Evolutionary conservation across 2,113 vertebrate genomes (phyloP), one percentile per base, ranked within the genome.

Genomic region (Melozone crissalis): DNA sequence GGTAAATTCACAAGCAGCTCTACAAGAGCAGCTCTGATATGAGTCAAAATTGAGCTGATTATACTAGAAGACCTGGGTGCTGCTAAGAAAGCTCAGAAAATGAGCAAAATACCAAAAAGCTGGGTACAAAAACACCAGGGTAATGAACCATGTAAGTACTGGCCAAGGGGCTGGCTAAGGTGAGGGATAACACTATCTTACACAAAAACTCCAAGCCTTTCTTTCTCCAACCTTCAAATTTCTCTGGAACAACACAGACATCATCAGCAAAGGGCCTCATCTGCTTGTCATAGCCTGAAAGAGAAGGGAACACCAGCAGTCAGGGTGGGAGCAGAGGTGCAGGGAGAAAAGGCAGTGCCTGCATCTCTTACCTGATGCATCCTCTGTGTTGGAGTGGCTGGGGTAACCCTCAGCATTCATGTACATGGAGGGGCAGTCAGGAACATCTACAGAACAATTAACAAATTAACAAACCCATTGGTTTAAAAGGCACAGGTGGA

Each of bases 191-290:
- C 55, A 74, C 78, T 30, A 16, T 80, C 67, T 78, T 21, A 77
- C 68, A 85, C 61, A 59, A 68, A 74, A 77, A 68, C 18, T 46
- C 61, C 4, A 2, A 81, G 24, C 37, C 28, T 5, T 69, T 84
- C 71, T 57, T 71, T 63, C 65, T 77, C 98, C 96, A 54, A 99
- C 99, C 99, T 99, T 99, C 99, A 88, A 98, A 98, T 96, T 98
- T 99, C 96, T 99, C 99, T 65, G 99, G 99, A 93, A 99, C 99
- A 52, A 99, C 98, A 2, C 99, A 99, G 95, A 98, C 98, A 84
- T 99, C 99, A 20, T 99, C 98, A 55, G 97, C 22, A 26, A 98
- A 98, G 11, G 97, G 49, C 24, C 94, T 96, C 94, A 97, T 94
- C 72, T 96, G 91, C 84, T 98, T 99, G 97, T 99, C 98, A 75